Evolutionary conservation across 2,113 vertebrate genomes (phyloP).

Genomic region (Grus americana): DNA sequence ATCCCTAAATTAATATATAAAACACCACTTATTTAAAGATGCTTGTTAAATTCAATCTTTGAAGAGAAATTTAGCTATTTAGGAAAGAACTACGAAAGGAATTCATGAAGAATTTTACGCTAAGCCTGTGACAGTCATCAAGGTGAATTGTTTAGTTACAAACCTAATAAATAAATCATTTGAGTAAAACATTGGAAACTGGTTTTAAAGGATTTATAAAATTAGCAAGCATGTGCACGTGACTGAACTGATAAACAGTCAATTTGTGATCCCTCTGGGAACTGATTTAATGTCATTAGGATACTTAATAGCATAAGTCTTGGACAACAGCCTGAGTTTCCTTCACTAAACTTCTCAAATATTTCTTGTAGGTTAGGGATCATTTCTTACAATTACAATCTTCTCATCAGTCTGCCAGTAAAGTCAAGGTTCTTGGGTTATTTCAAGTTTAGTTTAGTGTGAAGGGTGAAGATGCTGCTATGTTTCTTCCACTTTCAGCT

Average conservation of each 20-base stretch:
- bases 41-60: constrained; percentile 22
- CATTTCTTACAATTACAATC: not conserved
- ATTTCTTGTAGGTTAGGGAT: not conserved
- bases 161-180: constrained; percentile 17
- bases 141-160: constrained; percentile 39
- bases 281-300: not conserved
- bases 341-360: not conserved
- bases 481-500: not conserved
- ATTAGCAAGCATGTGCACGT: not conserved
- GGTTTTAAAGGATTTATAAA: not conserved
- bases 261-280: not conserved
- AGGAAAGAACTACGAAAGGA: not conserved
- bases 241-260: not conserved
- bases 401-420: not conserved
- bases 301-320: not conserved
- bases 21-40: not conserved
- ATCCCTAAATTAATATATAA: not conserved
- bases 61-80: constrained; percentile 28
- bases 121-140: not conserved
- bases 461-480: not conserved
- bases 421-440: not conserved
- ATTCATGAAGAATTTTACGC: constrained; percentile 8
- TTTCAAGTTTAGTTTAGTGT: not conserved
- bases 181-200: not conserved
- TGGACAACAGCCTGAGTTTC: not conserved